Conservation (phyloP, 2,888 invertebrate species). For the Melipona bicolor region DNA sequence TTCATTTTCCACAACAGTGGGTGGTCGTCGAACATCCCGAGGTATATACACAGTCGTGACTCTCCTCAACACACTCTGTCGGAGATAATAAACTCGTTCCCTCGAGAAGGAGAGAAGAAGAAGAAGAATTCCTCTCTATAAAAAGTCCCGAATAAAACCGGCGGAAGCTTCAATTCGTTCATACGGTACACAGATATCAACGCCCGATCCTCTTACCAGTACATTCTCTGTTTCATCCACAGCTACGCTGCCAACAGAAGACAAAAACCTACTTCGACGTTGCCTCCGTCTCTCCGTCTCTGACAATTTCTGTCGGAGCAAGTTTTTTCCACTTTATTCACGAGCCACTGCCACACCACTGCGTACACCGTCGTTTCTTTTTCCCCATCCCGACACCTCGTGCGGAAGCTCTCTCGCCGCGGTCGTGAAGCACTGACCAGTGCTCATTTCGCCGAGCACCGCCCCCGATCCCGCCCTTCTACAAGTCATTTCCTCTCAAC, state of each 20-base stretch:
- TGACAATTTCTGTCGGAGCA: conserved; percentile 8
- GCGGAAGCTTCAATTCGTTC: neutral
- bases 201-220: neutral
- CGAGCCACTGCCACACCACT: neutral
- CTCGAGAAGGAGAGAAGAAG: too few species aligned
- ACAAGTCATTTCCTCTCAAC: neutral
- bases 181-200: neutral
- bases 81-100: too few species aligned
- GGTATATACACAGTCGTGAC: too few species aligned
- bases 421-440: conserved; percentile 4
- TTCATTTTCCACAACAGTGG: too few species aligned
- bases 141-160: too few species aligned
- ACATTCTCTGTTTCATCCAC: neutral
- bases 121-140: too few species aligned
- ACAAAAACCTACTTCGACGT: conserved; percentile 11
- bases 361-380: too few species aligned
- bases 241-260: neutral
- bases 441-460: neutral
- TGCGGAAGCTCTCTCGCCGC: neutral
- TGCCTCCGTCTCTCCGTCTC: conserved; percentile 2
- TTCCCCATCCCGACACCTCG: neutral
- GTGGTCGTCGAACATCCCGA: too few species aligned
- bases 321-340: neutral
- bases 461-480: neutral
- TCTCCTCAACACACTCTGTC: too few species aligned